Evolutionary conservation across 2,888 invertebrate species (phyloP).

Genomic region (Leptogaster cylindrica): DNA sequence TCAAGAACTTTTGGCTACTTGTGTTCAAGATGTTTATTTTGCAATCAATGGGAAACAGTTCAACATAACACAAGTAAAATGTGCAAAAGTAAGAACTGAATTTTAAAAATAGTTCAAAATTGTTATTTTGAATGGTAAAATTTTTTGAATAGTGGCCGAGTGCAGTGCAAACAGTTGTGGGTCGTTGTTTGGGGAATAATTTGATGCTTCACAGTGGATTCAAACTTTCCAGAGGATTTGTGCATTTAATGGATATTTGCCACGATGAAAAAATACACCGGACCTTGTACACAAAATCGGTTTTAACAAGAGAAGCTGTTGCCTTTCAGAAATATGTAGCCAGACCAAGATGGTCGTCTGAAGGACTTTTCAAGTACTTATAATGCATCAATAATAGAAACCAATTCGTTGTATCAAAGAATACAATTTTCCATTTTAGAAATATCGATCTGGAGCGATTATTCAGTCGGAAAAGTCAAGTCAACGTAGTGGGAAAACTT

Average conservation of each 20-base stretch:
- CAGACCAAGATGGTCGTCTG: constrained; percentile 50
- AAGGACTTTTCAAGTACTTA: constrained; percentile 48
- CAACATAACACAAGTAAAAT: constrained; percentile 50
- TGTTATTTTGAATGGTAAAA: neutral
- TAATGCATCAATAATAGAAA: too few species aligned
- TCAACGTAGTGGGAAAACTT: constrained; percentile 49
- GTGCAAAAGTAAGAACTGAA: constrained; percentile 43
- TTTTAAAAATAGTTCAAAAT: neutral
- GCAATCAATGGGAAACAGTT: constrained; percentile 42
- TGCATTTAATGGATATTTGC: constrained; percentile 53
- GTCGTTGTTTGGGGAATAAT: constrained; percentile 48
- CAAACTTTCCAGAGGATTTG: constrained; percentile 48
- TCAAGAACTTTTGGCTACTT: constrained; percentile 44
- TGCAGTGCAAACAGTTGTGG: constrained; percentile 45
- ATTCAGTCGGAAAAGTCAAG: constrained; percentile 53
- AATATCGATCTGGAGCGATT: constrained; percentile 28
- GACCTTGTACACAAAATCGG: constrained; percentile 52
- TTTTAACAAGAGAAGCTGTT: constrained; percentile 49
- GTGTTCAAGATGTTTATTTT: constrained; percentile 44
- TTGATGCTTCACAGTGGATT: constrained; percentile 52
- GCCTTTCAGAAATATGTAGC: constrained; percentile 51
- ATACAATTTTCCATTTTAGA: neutral
- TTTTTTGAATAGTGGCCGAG: constrained; percentile 40
- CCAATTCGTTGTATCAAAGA: too few species aligned
- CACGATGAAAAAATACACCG: constrained; percentile 50